phyloP scores from a whole-genome alignment of 1,140 invertebrate genomes.

The Bombus turneri region DNA sequence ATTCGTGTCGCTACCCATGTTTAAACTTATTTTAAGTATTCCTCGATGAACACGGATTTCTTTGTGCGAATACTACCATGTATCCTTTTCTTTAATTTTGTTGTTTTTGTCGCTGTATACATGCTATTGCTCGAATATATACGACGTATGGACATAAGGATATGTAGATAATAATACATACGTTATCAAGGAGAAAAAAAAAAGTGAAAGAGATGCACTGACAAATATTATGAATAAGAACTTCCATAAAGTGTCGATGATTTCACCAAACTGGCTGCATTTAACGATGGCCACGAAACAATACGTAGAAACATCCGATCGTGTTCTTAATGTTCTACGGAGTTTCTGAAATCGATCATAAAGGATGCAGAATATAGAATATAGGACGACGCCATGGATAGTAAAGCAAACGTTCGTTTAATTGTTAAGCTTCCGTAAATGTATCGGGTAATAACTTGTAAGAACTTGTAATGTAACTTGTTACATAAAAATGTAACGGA shows the following conservation, averaged over 20 bases:
- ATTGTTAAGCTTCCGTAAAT: conserved; percentile 8
- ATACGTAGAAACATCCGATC: no score
- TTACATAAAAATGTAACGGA: neutral
- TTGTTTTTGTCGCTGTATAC: neutral
- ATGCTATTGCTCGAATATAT: neutral
- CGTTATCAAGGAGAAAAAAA: neutral
- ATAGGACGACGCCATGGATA: neutral
- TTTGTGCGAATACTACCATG: neutral
- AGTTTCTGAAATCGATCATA: neutral
- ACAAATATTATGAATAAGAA: neutral
- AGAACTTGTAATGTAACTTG: no score
- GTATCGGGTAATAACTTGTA: neutral
- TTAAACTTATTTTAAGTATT: conserved; percentile 28
- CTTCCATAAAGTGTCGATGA: neutral
- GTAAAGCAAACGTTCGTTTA: conserved; percentile 19
- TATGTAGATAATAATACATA: no score
- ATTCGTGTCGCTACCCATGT: conserved; percentile 17
- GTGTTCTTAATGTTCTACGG: no score
- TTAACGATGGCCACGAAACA: neutral
- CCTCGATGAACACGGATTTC: neutral
- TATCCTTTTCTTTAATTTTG: no score
- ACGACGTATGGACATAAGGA: neutral
- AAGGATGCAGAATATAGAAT: neutral
- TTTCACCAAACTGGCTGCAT: conserved; percentile 12
- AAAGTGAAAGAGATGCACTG: no score